Conservation (phyloP, 2,113 vertebrate species). For the Rhea pennata region DNA sequence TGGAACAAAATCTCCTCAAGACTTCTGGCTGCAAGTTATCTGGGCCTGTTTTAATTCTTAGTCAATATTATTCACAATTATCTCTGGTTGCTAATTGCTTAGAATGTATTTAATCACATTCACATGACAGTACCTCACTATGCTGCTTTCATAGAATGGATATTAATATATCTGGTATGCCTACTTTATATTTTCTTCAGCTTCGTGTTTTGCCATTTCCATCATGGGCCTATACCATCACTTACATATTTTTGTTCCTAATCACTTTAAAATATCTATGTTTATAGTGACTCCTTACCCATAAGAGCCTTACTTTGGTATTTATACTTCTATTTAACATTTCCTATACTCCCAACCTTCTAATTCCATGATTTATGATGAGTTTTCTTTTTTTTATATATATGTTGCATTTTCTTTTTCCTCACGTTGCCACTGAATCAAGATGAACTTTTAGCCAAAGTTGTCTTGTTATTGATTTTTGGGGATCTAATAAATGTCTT, state of each 20-base stretch:
- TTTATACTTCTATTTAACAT: neutral
- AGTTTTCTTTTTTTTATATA: neutral
- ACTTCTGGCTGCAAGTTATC: neutral
- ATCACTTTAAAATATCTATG: neutral
- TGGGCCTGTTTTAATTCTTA: neutral
- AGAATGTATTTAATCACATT: neutral
- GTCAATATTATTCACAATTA: neutral
- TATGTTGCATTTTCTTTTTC: neutral
- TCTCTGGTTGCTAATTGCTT: neutral
- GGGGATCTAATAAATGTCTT: neutral
- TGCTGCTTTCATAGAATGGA: neutral
- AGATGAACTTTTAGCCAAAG: neutral
- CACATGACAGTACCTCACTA: neutral
- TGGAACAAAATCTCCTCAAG: neutral
- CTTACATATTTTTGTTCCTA: neutral
- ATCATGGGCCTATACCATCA: neutral
- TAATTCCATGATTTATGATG: neutral
- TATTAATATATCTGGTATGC: neutral
- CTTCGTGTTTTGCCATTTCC: neutral
- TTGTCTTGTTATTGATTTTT: neutral
- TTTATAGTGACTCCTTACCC: neutral
- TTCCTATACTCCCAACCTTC: neutral
- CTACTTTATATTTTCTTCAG: neutral
- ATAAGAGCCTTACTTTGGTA: neutral
- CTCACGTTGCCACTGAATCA: neutral